Evolutionary conservation across 2,888 invertebrate species (phyloP).

Genomic region (Eupithecia pulchellata): DNA sequence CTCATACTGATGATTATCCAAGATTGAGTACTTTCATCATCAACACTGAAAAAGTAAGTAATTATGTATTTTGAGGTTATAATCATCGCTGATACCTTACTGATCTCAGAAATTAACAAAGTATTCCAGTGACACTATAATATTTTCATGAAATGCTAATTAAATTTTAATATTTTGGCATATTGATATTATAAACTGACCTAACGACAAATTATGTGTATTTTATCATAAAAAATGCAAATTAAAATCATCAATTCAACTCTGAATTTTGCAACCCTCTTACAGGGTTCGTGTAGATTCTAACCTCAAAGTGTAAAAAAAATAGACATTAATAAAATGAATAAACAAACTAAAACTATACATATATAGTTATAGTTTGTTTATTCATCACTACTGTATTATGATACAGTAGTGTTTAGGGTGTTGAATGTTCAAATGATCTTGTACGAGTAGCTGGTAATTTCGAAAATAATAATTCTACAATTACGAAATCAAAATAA

Average conservation of each 20-base stretch:
- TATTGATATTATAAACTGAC: background rate
- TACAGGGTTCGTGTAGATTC: background rate
- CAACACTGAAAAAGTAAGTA: background rate
- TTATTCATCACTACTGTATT: too few species aligned
- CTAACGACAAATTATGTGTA: background rate
- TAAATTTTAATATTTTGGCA: background rate
- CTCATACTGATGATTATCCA: background rate
- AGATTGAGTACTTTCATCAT: background rate
- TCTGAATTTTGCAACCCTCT: background rate
- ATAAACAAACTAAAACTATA: background rate
- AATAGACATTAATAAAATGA: background rate
- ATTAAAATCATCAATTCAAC: too few species aligned
- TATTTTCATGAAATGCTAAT: background rate
- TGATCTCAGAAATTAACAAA: background rate
- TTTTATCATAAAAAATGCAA: background rate
- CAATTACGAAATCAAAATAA: background rate
- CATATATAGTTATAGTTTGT: too few species aligned
- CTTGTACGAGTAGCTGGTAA: background rate
- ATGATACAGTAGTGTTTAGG: background rate
- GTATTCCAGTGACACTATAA: background rate
- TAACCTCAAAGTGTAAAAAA: background rate
- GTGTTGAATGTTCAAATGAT: background rate
- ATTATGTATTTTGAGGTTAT: background rate
- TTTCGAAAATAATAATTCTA: background rate
- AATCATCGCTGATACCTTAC: background rate